These are phyloP conservation scores for Hypotaenidia okinawae DNA, from an alignment of 2,797 vertebrate species.

Conservation along the genomic window DNA sequence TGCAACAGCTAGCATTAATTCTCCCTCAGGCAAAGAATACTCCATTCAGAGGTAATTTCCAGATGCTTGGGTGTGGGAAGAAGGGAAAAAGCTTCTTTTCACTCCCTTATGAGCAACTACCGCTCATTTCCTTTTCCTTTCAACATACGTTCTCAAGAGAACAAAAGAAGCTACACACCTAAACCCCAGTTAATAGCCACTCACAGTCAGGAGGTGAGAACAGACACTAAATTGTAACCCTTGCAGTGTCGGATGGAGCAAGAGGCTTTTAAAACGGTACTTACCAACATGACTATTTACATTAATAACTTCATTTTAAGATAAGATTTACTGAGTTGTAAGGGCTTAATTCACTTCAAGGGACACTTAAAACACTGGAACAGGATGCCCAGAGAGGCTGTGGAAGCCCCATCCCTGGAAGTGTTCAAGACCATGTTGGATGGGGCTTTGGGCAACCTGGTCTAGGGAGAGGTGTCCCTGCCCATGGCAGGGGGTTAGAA, in stretches of 20 bases:
- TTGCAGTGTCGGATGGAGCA: neutral
- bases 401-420: no score
- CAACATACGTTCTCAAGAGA: neutral
- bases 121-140: slow-evolving; percentile 33
- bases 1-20: neutral
- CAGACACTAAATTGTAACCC: neutral
- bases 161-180: neutral
- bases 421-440: no score
- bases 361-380: neutral
- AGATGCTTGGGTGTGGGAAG: neutral
- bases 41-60: neutral
- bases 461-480: no score
- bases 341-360: neutral
- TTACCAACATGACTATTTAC: neutral
- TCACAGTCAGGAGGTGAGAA: neutral
- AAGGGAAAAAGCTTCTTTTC: neutral
- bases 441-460: no score
- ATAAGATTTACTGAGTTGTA: neutral
- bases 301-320: neutral
- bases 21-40: neutral
- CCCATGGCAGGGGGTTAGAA: no score
- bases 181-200: neutral
- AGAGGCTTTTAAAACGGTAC: neutral
- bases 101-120: neutral
- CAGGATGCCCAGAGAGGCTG: no score